These are phyloP conservation scores for Poeciliopsis infans DNA, from an alignment of 2,797 vertebrate genomes.

Conservation along the genomic window DNA sequence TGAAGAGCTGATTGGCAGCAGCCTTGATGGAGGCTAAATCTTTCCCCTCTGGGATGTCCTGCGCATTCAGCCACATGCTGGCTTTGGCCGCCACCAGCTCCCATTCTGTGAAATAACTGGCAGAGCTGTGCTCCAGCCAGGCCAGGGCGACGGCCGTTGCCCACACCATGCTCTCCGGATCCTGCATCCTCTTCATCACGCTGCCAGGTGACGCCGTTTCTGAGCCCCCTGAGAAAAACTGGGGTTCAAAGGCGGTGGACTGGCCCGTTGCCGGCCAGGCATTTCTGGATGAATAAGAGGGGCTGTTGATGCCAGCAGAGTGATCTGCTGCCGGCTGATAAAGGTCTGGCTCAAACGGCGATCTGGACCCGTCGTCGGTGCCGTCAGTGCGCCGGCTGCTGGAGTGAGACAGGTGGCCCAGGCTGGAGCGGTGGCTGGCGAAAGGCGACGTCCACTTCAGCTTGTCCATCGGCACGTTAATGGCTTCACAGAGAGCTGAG, in stretches of 20 bases:
- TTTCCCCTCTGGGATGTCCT: conserved; percentile 86
- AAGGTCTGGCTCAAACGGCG: not conserved
- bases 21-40: conserved; percentile 85
- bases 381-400: conserved; percentile 66
- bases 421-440: conserved; percentile 85
- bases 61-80: conserved; percentile 88
- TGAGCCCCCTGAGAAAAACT: conserved; percentile 23
- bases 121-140: conserved; percentile 96
- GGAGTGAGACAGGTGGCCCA: conserved; percentile 79
- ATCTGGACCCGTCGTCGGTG: conserved; percentile 32
- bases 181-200: conserved; percentile 52
- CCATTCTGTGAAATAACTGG: conserved; percentile 94
- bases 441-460: conserved; percentile 96
- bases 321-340: conserved; percentile 55
- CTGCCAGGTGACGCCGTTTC: conserved; percentile 33
- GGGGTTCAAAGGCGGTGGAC: conserved; percentile 58
- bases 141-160: conserved; percentile 93
- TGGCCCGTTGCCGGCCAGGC: conserved; percentile 46
- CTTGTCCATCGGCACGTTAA: conserved; percentile 92
- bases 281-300: conserved; percentile 50
- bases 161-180: conserved; percentile 89
- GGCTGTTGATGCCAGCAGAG: conserved; percentile 23
- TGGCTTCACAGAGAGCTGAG: conserved; percentile 83
- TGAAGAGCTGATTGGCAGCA: conserved; percentile 93
- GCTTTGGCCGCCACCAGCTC: conserved; percentile 95